Evolutionary conservation across 2,888 invertebrate genomes (phyloP), one percentile per base, ranked within the genome.

Genomic region (Mellilla xanthometata): DNA sequence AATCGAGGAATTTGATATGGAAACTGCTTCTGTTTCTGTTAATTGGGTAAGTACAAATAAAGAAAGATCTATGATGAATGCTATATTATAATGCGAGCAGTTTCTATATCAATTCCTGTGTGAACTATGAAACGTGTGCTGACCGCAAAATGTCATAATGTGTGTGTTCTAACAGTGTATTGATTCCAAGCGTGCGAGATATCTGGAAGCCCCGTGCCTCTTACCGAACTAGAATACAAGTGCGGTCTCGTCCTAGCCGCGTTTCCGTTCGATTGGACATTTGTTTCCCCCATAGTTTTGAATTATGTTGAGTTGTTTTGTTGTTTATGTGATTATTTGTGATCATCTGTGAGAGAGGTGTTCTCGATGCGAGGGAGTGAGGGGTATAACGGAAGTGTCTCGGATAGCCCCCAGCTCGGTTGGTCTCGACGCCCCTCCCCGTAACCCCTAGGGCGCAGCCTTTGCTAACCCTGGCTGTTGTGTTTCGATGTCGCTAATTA

Each of bases 361-460:
- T 89, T 87, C 88, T 88, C 88, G 88, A 87, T 88, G 82, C 83
- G 85, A 86, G 88, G 85, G 88, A 88, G 88, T 86, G 87, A 84
- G 88, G 88, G 88, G 88, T 87, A 86, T 83, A 84, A 87, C 85
- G 84, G 84, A 83, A 82, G 85, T 87, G 86, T 85, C 83, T 72
- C 78, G 82, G 83, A 82, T 79, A 82, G 82, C 81, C 84, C 87
- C 84, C 65, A 80, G 75, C 81, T 84, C 84, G 83, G 85, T 81
- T 79, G 81, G 80, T 77, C 77, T 79, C 81, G 79, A 77, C 76
- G 76, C 78, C 80, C 79, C 76, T 69, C 71, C 81, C 84, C 83
- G 59, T 56, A 70, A 71, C 77, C 81, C 78, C 69, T 85, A 84
- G 85, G 86, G 81, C 85, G 87, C 88, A 87, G 89, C 89, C 88